These are phyloP conservation scores for Scrobipalpa atriplicella DNA, from an alignment of 2,888 invertebrate species.

Conservation along the genomic window DNA sequence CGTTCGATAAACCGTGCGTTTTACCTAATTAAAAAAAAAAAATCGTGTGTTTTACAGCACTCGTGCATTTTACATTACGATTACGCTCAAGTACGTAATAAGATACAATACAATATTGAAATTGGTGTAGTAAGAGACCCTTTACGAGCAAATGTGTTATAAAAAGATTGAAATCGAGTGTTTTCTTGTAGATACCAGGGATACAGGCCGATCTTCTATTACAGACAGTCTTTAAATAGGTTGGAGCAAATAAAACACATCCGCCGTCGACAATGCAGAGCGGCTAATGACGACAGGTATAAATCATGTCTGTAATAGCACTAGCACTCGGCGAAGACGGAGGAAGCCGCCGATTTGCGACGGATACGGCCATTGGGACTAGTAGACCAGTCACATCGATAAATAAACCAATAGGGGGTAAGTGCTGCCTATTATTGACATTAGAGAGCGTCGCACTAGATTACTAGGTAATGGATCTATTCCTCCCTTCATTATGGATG, in stretches of 20 bases:
- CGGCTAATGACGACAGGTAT: slow-evolving; percentile 79
- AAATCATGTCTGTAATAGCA: slow-evolving; percentile 77
- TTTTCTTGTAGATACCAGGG: slow-evolving; percentile 10
- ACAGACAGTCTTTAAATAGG: slow-evolving; percentile 50
- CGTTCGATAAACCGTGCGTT: too few relatives aligned
- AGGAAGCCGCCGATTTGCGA: slow-evolving; percentile 79
- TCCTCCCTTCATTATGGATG: neutral
- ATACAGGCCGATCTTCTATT: neutral
- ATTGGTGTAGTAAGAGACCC: too few relatives aligned
- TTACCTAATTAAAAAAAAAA: too few relatives aligned
- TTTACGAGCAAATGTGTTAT: too few relatives aligned
- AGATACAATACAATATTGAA: too few relatives aligned
- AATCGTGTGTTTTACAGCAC: too few relatives aligned
- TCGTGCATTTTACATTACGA: too few relatives aligned
- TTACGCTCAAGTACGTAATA: too few relatives aligned
- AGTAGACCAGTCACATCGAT: slow-evolving; percentile 36
- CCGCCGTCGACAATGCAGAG: slow-evolving; percentile 68
- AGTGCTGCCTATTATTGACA: slow-evolving; percentile 28
- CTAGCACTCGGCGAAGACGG: slow-evolving; percentile 63
- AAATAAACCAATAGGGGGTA: slow-evolving; percentile 39
- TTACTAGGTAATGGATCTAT: slow-evolving; percentile 8
- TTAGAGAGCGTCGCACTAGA: neutral
- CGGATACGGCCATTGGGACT: slow-evolving; percentile 77
- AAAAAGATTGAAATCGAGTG: neutral
- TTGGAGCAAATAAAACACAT: slow-evolving; percentile 71